Evolutionary conservation across 2,113 vertebrate genomes (phyloP), one percentile per base, ranked within the genome.

Genomic region (Hucho hucho): DNA sequence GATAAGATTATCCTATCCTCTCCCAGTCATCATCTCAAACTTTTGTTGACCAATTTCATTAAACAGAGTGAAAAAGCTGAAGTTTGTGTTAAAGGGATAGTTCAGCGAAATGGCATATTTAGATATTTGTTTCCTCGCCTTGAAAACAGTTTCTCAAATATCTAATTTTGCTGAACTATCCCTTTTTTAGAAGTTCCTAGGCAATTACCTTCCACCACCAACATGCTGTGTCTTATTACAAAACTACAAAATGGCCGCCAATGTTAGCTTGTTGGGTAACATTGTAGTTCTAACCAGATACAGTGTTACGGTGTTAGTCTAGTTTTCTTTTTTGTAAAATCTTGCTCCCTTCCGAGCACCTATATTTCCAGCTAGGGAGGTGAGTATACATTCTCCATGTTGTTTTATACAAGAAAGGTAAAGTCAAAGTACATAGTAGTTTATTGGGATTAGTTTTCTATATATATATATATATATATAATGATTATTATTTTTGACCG

Each of bases 361-460:
- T 93, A 87, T 90, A 91, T 81, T 66, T 84, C 65, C 88, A 91
- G 89, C 89, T 88, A 82, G 83, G 82, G 87, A 87, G 84, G 80
- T 84, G 75, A 83, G 84, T 87, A 86, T 88, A 75, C 43, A 69
- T 88, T 90, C 81, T 91, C 84, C 81, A 90, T 90, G 84, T 89
- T 89, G 81, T 89, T 77, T 91, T 90, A 89, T 91, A 92, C 82
- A 85, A 87, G 87, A 79, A 90, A 89, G 59, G 83, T 88, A 79
- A 88, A 88, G 84, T 91, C 76, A 83, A 89, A 87, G 88, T 91
- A 89, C 84, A 92, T 88, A 88, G 91, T 92, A 92, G 89, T 90
- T 89, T 87, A 92, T 88, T 91, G 88, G 47, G 90, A 93, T 93
- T 93, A 93, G 92, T 93, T 93, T 93, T 93, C 84, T 93, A 93